phyloP scores from a whole-genome alignment of 2,888 invertebrate species.

The Cyclophora punctaria region DNA sequence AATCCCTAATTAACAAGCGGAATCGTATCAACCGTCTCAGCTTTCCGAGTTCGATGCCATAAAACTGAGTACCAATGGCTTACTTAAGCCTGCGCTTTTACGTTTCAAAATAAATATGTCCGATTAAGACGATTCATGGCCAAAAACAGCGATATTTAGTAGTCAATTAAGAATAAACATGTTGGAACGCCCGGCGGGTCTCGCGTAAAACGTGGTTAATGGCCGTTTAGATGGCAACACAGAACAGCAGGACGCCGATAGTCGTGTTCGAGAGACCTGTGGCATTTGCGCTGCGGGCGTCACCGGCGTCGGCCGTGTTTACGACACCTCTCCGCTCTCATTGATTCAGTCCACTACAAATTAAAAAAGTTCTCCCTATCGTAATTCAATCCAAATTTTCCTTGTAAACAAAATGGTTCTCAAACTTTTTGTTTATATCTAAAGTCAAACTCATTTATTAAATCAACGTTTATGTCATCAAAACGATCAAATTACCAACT shows the following conservation, averaged over 20 bases:
- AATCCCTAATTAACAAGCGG: slow-evolving; percentile 58
- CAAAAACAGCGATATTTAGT: slow-evolving; percentile 66
- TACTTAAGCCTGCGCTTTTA: slow-evolving; percentile 38
- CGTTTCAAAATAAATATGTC: slow-evolving; percentile 59
- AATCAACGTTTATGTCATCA: too few species aligned
- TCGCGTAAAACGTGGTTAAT: slow-evolving; percentile 64
- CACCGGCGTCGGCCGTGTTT: slow-evolving; percentile 37
- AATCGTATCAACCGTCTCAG: slow-evolving; percentile 35
- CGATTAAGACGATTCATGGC: slow-evolving; percentile 57
- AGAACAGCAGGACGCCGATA: slow-evolving; percentile 56
- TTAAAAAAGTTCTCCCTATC: slow-evolving; percentile 40
- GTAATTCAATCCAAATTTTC: too few species aligned
- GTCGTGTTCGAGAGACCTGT: slow-evolving; percentile 41
- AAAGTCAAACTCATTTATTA: not conserved
- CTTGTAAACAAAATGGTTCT: slow-evolving; percentile 20
- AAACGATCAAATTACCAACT: too few species aligned
- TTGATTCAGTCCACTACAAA: slow-evolving; percentile 55
- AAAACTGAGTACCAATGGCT: slow-evolving; percentile 34
- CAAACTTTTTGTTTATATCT: slow-evolving; percentile 12
- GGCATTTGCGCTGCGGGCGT: slow-evolving; percentile 44
- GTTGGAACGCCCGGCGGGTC: slow-evolving; percentile 48
- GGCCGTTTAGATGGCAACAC: slow-evolving; percentile 52
- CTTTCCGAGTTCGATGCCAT: slow-evolving; percentile 20
- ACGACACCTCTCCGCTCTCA: slow-evolving; percentile 50
- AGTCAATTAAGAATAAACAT: slow-evolving; percentile 65